Percentiles rank a stretch among this genome's conserved stretches.
Conservation (phyloP, 2,797 vertebrate genomes). For the Danio kyathit region DNA sequence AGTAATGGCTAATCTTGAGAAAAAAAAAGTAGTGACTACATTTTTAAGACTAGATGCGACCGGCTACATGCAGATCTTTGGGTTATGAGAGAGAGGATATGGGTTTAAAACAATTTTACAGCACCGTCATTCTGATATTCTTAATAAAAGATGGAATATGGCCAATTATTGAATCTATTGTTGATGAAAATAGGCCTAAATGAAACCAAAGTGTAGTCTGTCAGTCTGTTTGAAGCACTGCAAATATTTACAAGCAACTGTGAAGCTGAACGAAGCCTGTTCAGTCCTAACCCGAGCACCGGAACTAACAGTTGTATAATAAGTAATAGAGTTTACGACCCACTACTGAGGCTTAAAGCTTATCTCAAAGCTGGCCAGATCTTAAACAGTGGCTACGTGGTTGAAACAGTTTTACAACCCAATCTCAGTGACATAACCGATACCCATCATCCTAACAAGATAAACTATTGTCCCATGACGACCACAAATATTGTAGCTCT, state of each 20-base stretch:
- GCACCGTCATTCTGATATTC: too few relatives aligned
- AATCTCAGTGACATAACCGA: constrained; percentile 2
- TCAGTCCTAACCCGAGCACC: not conserved
- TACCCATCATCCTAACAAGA: constrained; percentile 40
- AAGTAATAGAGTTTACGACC: constrained; percentile 33
- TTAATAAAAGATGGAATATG: too few relatives aligned
- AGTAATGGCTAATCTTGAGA: too few relatives aligned
- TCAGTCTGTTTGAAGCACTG: not conserved
- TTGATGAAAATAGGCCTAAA: too few relatives aligned
- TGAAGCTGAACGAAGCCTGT: constrained; percentile 16
- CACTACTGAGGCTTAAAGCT: constrained; percentile 52
- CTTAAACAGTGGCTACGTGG: constrained; percentile 17
- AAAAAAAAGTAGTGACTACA: too few relatives aligned
- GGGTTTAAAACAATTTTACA: too few relatives aligned
- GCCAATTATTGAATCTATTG: too few relatives aligned
- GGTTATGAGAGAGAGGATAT: too few relatives aligned
- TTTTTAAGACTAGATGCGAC: too few relatives aligned
- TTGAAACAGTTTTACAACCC: not conserved
- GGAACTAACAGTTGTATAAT: constrained; percentile 6
- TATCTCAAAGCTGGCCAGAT: not conserved
- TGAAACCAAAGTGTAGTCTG: too few relatives aligned
- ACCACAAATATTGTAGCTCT: constrained; percentile 27
- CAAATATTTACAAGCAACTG: constrained; percentile 49
- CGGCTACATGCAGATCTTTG: too few relatives aligned
- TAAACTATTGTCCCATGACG: constrained; percentile 39